These are phyloP conservation scores for Xylota sylvarum DNA, from an alignment of 2,888 invertebrate genomes.

Conservation along the genomic window DNA sequence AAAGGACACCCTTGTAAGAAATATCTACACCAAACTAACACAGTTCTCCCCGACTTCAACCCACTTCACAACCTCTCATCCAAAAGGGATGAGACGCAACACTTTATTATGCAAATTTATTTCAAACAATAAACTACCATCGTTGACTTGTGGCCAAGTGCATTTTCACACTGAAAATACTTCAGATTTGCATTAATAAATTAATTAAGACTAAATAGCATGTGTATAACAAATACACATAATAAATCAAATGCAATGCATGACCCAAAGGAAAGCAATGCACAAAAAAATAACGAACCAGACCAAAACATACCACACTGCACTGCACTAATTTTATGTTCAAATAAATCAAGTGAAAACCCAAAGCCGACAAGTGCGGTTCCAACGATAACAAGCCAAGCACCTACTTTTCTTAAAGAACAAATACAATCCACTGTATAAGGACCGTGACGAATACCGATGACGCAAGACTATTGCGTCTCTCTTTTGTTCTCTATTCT, in stretches of 20 bases:
- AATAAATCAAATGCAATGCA: conserved; percentile 48
- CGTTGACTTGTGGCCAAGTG: conserved; percentile 28
- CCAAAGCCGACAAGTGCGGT: conserved; percentile 59
- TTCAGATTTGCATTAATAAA: conserved; percentile 66
- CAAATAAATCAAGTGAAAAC: conserved; percentile 68
- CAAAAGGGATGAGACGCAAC: conserved; percentile 31
- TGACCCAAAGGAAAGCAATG: conserved; percentile 20
- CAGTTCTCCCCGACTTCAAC: conserved; percentile 8
- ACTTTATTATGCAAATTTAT: conserved; percentile 50
- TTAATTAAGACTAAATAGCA: conserved; percentile 48
- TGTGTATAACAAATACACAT: not conserved
- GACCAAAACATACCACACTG: conserved; percentile 18
- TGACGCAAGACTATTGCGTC: conserved; percentile 68
- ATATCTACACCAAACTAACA: conserved; percentile 14
- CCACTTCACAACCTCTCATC: not conserved
- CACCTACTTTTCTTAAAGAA: conserved; percentile 24
- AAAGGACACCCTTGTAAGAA: conserved; percentile 4
- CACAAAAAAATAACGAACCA: conserved; percentile 3
- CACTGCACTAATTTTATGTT: conserved; percentile 64
- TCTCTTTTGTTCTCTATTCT: conserved; percentile 9
- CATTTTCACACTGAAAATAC: conserved; percentile 44
- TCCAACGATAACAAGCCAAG: conserved; percentile 42
- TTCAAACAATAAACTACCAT: conserved; percentile 20
- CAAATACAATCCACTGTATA: conserved; percentile 32
- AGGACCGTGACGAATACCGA: conserved; percentile 54